These are phyloP conservation scores for Triplophysa rosa DNA, from an alignment of 2,113 vertebrate genomes.

Conservation along the genomic window DNA sequence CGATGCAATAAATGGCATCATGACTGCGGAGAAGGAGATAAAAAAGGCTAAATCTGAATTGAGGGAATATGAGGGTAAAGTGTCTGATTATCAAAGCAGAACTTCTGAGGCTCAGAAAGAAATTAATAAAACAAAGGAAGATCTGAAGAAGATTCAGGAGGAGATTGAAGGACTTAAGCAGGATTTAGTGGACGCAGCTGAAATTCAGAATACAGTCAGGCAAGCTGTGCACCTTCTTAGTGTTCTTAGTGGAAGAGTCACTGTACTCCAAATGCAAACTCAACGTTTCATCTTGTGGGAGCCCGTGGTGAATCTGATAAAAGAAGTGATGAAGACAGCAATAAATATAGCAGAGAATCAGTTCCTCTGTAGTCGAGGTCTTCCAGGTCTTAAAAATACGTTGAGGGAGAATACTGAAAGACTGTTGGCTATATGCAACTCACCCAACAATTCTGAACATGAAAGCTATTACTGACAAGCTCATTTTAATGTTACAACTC, in stretches of 20 bases:
- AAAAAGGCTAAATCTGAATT: neutral
- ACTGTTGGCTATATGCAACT: too few species aligned
- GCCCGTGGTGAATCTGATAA: conserved; percentile 12
- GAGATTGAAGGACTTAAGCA: neutral
- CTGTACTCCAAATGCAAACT: conserved; percentile 21
- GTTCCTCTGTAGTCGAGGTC: neutral
- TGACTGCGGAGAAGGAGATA: conserved; percentile 1
- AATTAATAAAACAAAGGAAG: neutral
- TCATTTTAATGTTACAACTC: too few species aligned
- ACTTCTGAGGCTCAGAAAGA: neutral
- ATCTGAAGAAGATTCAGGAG: neutral
- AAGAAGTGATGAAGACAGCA: conserved; percentile 18
- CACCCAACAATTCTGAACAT: too few species aligned
- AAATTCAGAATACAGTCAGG: conserved; percentile 24
- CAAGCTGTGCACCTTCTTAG: conserved; percentile 5
- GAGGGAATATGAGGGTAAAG: neutral
- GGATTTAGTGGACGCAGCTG: neutral
- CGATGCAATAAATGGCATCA: neutral
- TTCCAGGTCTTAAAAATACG: neutral
- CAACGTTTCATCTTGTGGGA: neutral
- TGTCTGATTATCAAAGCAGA: neutral
- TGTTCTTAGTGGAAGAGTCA: conserved; percentile 4
- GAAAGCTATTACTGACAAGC: too few species aligned
- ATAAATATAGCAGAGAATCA: neutral
- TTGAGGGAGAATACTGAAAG: neutral